Conservation (phyloP, 2,113 vertebrate genomes). For the Corythaeola cristata region DNA sequence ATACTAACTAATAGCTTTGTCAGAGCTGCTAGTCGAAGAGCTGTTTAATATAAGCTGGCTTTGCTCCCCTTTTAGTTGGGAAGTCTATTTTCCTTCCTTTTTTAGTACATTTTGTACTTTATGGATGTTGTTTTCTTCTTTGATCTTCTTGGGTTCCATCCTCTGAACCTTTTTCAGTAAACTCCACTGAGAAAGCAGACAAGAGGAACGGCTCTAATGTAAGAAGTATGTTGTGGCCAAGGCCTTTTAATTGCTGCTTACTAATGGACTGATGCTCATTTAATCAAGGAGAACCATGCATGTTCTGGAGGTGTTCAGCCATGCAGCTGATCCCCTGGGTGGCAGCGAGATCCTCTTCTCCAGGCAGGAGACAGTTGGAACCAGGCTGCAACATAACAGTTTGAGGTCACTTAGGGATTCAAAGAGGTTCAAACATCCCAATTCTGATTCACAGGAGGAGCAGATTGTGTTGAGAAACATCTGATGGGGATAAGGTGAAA, state of each 20-base stretch:
- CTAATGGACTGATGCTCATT: background rate
- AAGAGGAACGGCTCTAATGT: background rate
- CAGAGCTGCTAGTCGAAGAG: background rate
- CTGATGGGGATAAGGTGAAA: background rate
- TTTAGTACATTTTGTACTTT: background rate
- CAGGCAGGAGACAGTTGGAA: background rate
- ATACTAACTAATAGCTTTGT: background rate
- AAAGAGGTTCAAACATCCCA: background rate
- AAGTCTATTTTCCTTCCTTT: background rate
- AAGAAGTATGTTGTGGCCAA: fast-evolving
- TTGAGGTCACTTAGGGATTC: background rate
- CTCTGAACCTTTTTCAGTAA: background rate
- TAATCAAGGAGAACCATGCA: background rate
- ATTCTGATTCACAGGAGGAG: background rate
- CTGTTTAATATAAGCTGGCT: background rate
- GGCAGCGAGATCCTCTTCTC: background rate
- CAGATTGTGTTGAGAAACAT: background rate
- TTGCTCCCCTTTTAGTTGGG: background rate
- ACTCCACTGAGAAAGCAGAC: background rate
- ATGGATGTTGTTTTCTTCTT: background rate
- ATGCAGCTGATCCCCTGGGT: background rate
- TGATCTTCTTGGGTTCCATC: background rate
- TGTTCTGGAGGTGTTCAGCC: fast-evolving
- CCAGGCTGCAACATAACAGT: fast-evolving
- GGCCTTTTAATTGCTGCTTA: background rate